Percentiles rank a stretch among this genome's conserved stretches.
These are phyloP conservation scores for Musca domestica DNA, from an alignment of 1,140 invertebrate genomes.

Conservation along the genomic window DNA sequence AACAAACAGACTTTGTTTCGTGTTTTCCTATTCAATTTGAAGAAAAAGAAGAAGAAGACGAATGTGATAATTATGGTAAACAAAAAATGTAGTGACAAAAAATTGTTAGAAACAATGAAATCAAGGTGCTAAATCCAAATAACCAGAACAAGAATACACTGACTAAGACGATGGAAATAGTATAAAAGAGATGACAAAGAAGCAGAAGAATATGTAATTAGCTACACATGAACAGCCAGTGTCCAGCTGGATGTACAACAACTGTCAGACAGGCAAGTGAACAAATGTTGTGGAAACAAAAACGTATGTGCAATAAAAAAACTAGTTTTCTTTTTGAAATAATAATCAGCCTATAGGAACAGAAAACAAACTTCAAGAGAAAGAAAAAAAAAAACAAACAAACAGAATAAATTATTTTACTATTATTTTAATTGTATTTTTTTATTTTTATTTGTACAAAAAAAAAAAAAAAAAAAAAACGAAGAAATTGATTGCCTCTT, in stretches of 20 bases:
- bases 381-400: not conserved
- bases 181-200: not conserved
- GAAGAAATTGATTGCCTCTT: too few species aligned
- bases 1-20: not conserved
- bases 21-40: constrained; percentile 5
- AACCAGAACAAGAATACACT: not conserved
- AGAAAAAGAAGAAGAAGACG: not conserved
- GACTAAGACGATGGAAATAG: not conserved
- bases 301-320: constrained; percentile 28
- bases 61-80: constrained; percentile 21
- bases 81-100: constrained; percentile 1
- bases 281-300: not conserved
- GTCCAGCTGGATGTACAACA: not conserved
- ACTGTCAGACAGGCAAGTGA: not conserved
- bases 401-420: not conserved
- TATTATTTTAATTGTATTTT: too few species aligned
- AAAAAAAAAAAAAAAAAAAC: too few species aligned
- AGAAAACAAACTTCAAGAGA: not conserved
- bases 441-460: too few species aligned
- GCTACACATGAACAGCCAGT: not conserved
- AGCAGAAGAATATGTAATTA: constrained; percentile 4
- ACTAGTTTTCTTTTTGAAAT: constrained; percentile 25
- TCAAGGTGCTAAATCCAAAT: constrained; percentile 24
- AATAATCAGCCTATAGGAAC: not conserved
- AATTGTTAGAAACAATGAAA: not conserved